Base-by-base conservation (phyloP, 2,888 invertebrate genomes). In the Leptogaster cylindrica region DNA sequence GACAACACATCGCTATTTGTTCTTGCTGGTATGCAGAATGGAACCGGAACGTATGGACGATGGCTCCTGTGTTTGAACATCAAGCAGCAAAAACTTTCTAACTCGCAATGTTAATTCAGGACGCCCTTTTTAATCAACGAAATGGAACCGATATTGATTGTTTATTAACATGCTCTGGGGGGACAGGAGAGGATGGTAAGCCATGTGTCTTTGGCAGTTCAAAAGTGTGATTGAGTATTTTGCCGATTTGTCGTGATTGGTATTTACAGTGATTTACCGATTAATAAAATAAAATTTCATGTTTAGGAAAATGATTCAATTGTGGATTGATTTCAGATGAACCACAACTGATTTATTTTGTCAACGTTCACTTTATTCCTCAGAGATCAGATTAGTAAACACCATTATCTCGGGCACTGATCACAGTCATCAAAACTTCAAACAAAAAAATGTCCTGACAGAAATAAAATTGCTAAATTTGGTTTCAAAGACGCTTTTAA, bases 121-220 rank as follows among this genome's bases (percentile, higher is more conserved):
- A 64, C 68, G 66, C 55, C 68, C 52, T 68, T 73, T 73, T 73
- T 73, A 73, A 73, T 73, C 73, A 73, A 72, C 73, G 73, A 73
- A 73, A 73, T 73, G 73, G 73, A 73, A 71, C 71, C 71, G 71
- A 71, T 73, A 73, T 73, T 73, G 73, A 73, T 73, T 73, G 73
- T 73, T 73, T 70, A 73, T 73, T 73, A 73, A 73, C 73, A 73
- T 73, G 73, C 73, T 66, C 72, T 71, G 70, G 12, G 31, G 33
- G 31, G 23, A 18, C 6, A 31, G 8, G 10, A 16, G 44, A 12
- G 33, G 20, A 14, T 31, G 2, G 6, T 7, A 18, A 20, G 28
- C 20, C 64, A 64, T 64, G 48, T 64, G 64, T 64, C 48, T 36
- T 18, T 65, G 65, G 65, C 50, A 50, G 33, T 65, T 50, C 39